Conservation (phyloP, 1,140 invertebrate genomes). For the Trachymyrmex cornetzi region DNA sequence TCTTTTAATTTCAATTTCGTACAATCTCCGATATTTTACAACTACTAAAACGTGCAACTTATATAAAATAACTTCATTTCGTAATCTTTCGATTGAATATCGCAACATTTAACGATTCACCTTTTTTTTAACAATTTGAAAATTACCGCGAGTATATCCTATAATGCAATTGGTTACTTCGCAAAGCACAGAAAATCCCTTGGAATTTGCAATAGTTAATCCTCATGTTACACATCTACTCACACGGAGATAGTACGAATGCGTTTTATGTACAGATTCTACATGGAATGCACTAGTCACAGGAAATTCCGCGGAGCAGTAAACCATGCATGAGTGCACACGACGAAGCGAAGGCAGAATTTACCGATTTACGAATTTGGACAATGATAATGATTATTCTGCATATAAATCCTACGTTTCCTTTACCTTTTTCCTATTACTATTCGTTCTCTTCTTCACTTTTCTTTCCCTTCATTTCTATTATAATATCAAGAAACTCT, state of each 20-base stretch:
- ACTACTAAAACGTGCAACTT: background rate
- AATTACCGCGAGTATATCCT: background rate
- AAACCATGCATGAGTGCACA: slow-evolving; percentile 40
- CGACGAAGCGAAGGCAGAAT: background rate
- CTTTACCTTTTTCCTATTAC: background rate
- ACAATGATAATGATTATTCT: background rate
- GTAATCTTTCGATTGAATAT: background rate
- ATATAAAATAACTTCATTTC: background rate
- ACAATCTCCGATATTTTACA: background rate
- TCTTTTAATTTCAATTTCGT: background rate
- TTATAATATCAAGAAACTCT: background rate
- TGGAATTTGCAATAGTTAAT: slow-evolving; percentile 54
- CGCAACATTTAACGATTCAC: background rate
- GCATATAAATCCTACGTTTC: background rate
- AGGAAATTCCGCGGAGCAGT: slow-evolving; percentile 28
- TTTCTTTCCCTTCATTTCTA: background rate
- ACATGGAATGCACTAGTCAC: slow-evolving; percentile 3
- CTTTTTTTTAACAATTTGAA: background rate
- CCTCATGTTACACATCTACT: background rate
- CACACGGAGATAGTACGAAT: background rate
- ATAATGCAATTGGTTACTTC: slow-evolving; percentile 27
- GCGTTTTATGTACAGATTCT: slow-evolving; percentile 40
- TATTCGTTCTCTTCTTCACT: background rate
- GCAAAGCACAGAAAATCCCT: slow-evolving; percentile 24
- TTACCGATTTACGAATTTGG: slow-evolving; percentile 27